Percentiles rank a stretch among this genome's conserved stretches.
These are phyloP conservation scores for Rhyacophila brunnea DNA, from an alignment of 1,140 invertebrate species.

Conservation along the genomic window DNA sequence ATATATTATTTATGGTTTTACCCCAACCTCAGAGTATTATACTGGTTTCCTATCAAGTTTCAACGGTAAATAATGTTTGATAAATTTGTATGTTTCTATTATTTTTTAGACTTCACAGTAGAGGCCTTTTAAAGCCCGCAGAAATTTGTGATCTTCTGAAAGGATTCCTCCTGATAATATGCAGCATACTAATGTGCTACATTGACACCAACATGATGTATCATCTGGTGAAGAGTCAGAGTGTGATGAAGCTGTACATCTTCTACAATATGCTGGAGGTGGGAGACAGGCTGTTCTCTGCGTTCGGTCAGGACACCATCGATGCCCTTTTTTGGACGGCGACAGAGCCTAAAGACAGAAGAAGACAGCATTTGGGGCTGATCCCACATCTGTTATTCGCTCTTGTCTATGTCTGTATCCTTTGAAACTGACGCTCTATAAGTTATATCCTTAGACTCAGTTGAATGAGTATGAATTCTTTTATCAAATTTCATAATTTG, in stretches of 20 bases:
- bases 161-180: constrained; percentile 82
- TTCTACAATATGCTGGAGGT: constrained; percentile 99
- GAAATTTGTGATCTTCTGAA: constrained; percentile 97
- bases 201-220: constrained; percentile 98
- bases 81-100: neutral
- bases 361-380: constrained; percentile 81
- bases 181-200: constrained; percentile 81
- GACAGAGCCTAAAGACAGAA: constrained; percentile 83
- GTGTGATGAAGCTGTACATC: constrained; percentile 98
- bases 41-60: too few species aligned
- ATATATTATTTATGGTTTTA: too few species aligned
- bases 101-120: constrained; percentile 19
- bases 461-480: too few species aligned
- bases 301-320: constrained; percentile 97
- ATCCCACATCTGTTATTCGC: constrained; percentile 88
- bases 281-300: constrained; percentile 91
- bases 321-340: constrained; percentile 98
- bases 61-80: too few species aligned
- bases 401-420: constrained; percentile 92
- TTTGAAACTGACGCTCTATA: constrained; percentile 62
- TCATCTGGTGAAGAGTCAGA: constrained; percentile 97
- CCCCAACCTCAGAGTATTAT: too few species aligned
- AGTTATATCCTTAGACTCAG: too few species aligned
- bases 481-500: too few species aligned
- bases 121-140: constrained; percentile 70